phyloP scores from a whole-genome alignment of 2,797 vertebrate species.

The Clamator glandarius region DNA sequence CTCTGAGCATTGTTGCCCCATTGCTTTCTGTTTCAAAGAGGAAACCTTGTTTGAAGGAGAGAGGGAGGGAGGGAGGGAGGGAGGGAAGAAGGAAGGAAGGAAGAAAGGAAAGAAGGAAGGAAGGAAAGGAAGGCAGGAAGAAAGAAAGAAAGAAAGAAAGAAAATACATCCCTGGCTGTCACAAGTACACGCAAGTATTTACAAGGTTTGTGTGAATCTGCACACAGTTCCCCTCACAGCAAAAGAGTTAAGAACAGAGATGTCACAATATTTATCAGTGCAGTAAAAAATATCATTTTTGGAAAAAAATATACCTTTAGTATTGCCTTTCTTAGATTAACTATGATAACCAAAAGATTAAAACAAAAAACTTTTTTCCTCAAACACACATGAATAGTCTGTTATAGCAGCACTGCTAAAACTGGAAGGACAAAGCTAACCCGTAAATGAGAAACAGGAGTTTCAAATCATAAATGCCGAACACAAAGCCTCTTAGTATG shows the following conservation, averaged over 20 bases:
- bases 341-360: constrained; percentile 77
- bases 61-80: background rate
- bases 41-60: constrained; percentile 52
- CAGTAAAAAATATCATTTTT: constrained; percentile 82
- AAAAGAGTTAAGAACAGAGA: constrained; percentile 73
- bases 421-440: constrained; percentile 75
- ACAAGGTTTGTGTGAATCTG: constrained; percentile 73
- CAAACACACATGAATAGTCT: constrained; percentile 66
- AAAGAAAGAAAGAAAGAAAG: background rate
- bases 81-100: background rate
- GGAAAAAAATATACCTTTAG: constrained; percentile 81
- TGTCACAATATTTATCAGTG: constrained; percentile 77
- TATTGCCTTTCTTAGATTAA: constrained; percentile 84
- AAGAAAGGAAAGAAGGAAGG: background rate
- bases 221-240: constrained; percentile 68
- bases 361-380: constrained; percentile 71
- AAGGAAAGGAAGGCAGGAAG: background rate
- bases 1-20: constrained; percentile 46
- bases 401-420: constrained; percentile 77
- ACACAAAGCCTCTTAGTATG: constrained; percentile 15
- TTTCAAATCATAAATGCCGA: constrained; percentile 42
- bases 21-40: constrained; percentile 62
- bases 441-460: constrained; percentile 66
- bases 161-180: constrained; percentile 55
- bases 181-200: constrained; percentile 71